Evolutionary conservation across 1,140 invertebrate genomes (phyloP).

Genomic region (Zaprionus camerounensis): DNA sequence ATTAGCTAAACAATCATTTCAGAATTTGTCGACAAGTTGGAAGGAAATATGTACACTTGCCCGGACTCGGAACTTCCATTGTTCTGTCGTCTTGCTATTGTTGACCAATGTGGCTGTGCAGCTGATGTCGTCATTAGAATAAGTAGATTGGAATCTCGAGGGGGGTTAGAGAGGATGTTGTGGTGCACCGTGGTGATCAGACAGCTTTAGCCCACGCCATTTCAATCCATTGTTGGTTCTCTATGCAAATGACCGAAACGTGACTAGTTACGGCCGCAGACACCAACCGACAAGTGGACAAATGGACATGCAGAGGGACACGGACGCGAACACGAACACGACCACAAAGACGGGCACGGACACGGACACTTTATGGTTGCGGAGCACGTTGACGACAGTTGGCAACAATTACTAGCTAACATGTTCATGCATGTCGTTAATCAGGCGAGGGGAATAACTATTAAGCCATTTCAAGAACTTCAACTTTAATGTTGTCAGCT

Average conservation of each 20-base stretch:
- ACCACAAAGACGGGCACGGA: constrained; percentile 30
- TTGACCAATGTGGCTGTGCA: constrained; percentile 38
- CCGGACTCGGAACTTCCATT: constrained; percentile 7
- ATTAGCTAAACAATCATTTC: constrained; percentile 15
- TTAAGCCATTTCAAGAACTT: constrained; percentile 36
- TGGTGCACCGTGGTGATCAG: constrained; percentile 51
- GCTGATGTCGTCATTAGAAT: constrained; percentile 52
- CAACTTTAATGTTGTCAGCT: constrained; percentile 11
- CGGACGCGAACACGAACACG: constrained; percentile 7
- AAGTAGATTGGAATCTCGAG: constrained; percentile 58
- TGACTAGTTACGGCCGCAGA: constrained; percentile 64
- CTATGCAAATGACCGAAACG: constrained; percentile 75
- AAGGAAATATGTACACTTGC: constrained; percentile 24
- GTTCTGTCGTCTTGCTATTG: not conserved
- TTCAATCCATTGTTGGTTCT: constrained; percentile 65
- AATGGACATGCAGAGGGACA: constrained; percentile 25
- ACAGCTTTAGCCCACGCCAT: constrained; percentile 42
- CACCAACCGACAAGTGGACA: constrained; percentile 29
- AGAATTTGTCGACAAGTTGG: constrained; percentile 19
- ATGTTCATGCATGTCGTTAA: constrained; percentile 17
- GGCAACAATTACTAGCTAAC: constrained; percentile 6
- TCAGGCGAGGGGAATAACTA: constrained; percentile 30
- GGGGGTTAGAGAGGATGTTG: constrained; percentile 25
- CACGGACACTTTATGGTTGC: constrained; percentile 44
- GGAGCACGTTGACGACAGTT: constrained; percentile 31